A percentile compares a stretch with the other conserved stretches of the same genome.
These are phyloP conservation scores for Stenolophus ochropezus DNA, from an alignment of 2,888 invertebrate species.

Conservation along the genomic window DNA sequence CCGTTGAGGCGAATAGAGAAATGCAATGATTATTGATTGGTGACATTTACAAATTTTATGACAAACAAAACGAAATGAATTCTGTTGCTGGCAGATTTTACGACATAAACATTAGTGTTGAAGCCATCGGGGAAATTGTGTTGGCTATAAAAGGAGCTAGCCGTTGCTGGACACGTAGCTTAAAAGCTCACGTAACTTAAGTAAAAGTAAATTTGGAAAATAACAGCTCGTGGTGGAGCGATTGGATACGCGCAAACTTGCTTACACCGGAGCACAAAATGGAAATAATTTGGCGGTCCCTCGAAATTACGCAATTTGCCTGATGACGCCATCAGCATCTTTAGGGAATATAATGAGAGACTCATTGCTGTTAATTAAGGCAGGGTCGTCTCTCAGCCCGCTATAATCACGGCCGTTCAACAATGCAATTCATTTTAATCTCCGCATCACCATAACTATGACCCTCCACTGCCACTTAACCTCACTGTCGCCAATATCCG, in stretches of 20 bases:
- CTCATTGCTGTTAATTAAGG: conserved; percentile 58
- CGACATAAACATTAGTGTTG: background rate
- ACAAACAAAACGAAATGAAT: no score
- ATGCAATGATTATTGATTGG: no score
- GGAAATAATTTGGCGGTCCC: conserved; percentile 57
- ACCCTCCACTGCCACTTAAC: background rate
- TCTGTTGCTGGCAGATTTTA: background rate
- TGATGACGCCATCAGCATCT: conserved; percentile 60
- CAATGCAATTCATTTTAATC: conserved; percentile 57
- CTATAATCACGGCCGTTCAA: conserved; percentile 44
- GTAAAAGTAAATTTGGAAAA: conserved; percentile 55
- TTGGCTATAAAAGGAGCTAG: conserved; percentile 7
- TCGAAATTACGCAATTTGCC: conserved; percentile 59
- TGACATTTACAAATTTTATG: no score
- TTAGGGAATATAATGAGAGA: conserved; percentile 58
- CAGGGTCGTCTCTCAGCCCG: conserved; percentile 27
- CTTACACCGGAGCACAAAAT: conserved; percentile 44
- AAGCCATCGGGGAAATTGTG: conserved; percentile 4
- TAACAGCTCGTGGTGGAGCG: conserved; percentile 32
- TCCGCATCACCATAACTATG: conserved; percentile 29
- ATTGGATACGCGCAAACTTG: conserved; percentile 48
- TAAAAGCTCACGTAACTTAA: conserved; percentile 53
- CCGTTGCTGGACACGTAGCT: conserved; percentile 5
- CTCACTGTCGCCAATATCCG: background rate
- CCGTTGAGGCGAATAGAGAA: no score